phyloP scores from a whole-genome alignment of 1,140 invertebrate species.

The Mylabris phalerata region DNA sequence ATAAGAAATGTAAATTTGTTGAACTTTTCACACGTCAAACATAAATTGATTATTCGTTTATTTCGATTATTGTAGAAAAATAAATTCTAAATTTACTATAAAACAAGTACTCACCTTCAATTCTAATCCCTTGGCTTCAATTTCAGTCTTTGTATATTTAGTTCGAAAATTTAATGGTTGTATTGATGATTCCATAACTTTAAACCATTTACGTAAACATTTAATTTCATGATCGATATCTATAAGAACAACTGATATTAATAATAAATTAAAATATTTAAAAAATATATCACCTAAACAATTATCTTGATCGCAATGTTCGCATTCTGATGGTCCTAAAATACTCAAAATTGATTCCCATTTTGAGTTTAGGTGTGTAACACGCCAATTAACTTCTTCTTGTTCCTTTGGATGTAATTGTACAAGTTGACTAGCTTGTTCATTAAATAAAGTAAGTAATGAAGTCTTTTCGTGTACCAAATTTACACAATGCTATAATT shows the following conservation, averaged over 20 bases:
- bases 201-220: conserved; percentile 61
- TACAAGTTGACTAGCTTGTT: conserved; percentile 68
- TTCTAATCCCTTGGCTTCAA: conserved; percentile 60
- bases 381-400: conserved; percentile 69
- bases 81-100: not conserved
- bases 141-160: conserved; percentile 55
- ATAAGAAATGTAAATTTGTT: too few relatives aligned
- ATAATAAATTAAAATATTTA: not conserved
- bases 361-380: conserved; percentile 63
- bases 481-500: conserved; percentile 53
- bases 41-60: too few relatives aligned
- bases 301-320: conserved; percentile 29
- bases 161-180: conserved; percentile 56
- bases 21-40: too few relatives aligned
- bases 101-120: conserved; percentile 53
- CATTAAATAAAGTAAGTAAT: conserved; percentile 66
- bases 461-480: conserved; percentile 43
- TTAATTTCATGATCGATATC: conserved; percentile 65
- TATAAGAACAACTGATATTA: conserved; percentile 37
- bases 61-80: too few relatives aligned
- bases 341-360: conserved; percentile 52
- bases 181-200: conserved; percentile 58
- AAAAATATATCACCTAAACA: conserved; percentile 26
- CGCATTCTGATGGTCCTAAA: conserved; percentile 32
- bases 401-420: conserved; percentile 60